Evolutionary conservation across 2,888 invertebrate genomes (phyloP).

Genomic region (Melipona beecheii): DNA sequence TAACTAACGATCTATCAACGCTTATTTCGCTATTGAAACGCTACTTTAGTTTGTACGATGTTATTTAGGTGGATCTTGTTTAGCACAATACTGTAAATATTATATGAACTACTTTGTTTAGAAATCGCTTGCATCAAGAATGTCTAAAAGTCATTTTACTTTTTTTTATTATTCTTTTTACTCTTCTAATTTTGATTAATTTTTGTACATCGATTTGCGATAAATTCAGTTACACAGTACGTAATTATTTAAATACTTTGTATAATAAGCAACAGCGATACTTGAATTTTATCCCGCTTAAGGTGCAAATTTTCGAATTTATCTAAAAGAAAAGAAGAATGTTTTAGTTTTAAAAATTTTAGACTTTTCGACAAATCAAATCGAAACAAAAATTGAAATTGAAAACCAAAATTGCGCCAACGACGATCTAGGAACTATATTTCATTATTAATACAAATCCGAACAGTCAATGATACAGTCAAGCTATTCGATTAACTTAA

Average conservation of each 20-base stretch:
- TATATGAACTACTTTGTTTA: not conserved
- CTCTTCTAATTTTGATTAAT: not conserved
- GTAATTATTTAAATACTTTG: not conserved
- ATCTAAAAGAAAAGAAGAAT: not conserved
- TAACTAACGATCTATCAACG: constrained; percentile 25
- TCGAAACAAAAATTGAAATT: not conserved
- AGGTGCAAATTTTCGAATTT: not conserved
- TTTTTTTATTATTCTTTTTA: too few species aligned
- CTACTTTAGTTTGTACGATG: constrained; percentile 17
- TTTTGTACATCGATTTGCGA: not conserved
- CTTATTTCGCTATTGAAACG: not conserved
- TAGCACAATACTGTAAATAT: not conserved
- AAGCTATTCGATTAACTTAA: constrained; percentile 13
- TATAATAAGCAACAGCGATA: not conserved
- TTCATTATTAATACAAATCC: not conserved
- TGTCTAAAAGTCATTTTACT: not conserved
- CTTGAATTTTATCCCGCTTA: not conserved
- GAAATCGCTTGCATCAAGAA: too few species aligned
- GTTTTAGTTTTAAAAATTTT: too few species aligned
- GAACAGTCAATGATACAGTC: not conserved
- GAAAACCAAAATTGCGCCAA: not conserved
- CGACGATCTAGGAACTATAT: not conserved
- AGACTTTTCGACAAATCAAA: too few species aligned
- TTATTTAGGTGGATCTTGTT: constrained; percentile 21
- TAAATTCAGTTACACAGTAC: too few species aligned